Evolutionary conservation across 2,113 vertebrate species (phyloP).

Genomic region (Euleptes europaea): DNA sequence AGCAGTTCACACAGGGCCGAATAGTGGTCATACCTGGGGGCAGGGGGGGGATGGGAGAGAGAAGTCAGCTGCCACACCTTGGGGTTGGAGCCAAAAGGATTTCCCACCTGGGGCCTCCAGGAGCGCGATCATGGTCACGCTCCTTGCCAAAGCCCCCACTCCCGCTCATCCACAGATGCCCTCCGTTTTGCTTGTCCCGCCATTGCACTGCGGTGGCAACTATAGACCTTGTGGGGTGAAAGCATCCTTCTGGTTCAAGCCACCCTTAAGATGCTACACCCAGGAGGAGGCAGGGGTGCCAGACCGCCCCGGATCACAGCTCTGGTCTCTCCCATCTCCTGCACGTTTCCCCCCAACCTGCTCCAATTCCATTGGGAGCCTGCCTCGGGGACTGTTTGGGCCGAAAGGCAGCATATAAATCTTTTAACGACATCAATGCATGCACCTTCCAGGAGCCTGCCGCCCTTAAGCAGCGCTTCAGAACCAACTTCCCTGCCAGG

Average conservation of each 20-base stretch:
- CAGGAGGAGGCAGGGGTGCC: too few species aligned
- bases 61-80: too few species aligned
- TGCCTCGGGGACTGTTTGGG: too few species aligned
- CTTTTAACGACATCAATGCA: too few species aligned
- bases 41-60: neutral
- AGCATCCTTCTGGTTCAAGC: too few species aligned
- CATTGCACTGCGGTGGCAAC: too few species aligned
- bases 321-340: neutral
- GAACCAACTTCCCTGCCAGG: neutral
- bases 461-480: neutral
- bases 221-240: neutral
- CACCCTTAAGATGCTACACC: too few species aligned
- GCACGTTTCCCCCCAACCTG: neutral
- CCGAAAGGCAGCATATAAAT: too few species aligned
- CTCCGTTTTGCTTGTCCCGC: neutral
- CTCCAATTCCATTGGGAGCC: neutral
- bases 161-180: neutral
- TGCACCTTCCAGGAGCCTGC: neutral
- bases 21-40: slow-evolving; percentile 77
- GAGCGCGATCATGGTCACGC: neutral
- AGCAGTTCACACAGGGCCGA: slow-evolving; percentile 79
- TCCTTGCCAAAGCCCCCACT: too few species aligned
- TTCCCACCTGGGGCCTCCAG: neutral
- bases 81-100: neutral
- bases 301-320: neutral